These are phyloP conservation scores for Typhlichthys subterraneus DNA, from an alignment of 2,797 vertebrate genomes.

Conservation along the genomic window DNA sequence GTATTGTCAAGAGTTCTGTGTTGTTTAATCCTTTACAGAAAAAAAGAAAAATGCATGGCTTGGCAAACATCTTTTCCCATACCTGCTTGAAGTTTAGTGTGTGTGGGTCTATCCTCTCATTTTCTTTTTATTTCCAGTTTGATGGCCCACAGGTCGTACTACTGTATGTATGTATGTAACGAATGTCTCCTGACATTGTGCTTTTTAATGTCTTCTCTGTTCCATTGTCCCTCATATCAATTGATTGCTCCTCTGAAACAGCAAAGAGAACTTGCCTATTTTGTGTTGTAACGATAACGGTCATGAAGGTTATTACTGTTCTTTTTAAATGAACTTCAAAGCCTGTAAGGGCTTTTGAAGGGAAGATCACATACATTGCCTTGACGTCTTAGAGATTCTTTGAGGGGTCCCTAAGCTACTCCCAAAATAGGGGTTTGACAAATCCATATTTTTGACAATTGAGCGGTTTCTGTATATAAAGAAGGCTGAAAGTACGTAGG, in stretches of 20 bases:
- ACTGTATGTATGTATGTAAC: slow-evolving; percentile 32
- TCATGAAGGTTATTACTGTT: slow-evolving; percentile 79
- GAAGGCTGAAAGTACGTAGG: slow-evolving; percentile 89
- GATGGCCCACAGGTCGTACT: slow-evolving; percentile 36
- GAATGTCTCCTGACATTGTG: slow-evolving; percentile 40
- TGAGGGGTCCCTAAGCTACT: slow-evolving; percentile 91
- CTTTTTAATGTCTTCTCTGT: slow-evolving; percentile 49
- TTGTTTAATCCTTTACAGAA: slow-evolving; percentile 73
- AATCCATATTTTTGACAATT: slow-evolving; percentile 97
- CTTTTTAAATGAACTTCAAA: slow-evolving; percentile 84
- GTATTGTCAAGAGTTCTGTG: slow-evolving; percentile 72
- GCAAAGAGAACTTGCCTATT: slow-evolving; percentile 62
- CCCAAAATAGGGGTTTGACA: slow-evolving; percentile 93
- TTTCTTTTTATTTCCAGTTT: slow-evolving; percentile 44
- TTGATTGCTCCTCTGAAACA: slow-evolving; percentile 54
- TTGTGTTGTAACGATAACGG: slow-evolving; percentile 68
- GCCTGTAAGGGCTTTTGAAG: slow-evolving; percentile 83
- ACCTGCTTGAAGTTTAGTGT: slow-evolving; percentile 69
- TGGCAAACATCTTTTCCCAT: slow-evolving; percentile 73
- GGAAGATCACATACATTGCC: slow-evolving; percentile 95
- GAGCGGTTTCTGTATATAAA: slow-evolving; percentile 97
- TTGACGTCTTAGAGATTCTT: slow-evolving; percentile 94
- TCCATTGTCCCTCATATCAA: slow-evolving; percentile 60
- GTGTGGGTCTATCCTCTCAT: slow-evolving; percentile 67
- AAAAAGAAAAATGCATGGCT: slow-evolving; percentile 67